Base-by-base conservation (phyloP, 2,888 invertebrate species). In the Amorpha juglandis region DNA sequence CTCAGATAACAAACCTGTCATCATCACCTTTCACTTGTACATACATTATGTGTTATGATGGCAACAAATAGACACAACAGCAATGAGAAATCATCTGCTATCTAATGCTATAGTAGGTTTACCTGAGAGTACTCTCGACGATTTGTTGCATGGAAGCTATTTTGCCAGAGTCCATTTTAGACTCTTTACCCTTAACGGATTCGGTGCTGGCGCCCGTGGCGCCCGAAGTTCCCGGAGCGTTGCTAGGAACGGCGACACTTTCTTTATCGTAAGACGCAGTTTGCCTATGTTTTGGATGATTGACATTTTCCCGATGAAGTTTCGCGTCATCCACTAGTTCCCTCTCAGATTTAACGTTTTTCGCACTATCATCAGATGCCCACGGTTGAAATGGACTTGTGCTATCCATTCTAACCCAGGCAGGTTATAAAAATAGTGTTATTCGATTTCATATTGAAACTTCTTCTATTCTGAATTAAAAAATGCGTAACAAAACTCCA, bases 71-170 rank as follows among this genome's bases (percentile, higher is more conserved):
- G 4, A 48, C 47, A n/a, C 27, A 63, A 47, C 52, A 55, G 52
- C 35, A 53, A 48, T 35, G 45, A 64, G 14, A 35, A 55, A 65
- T 58, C 38, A 58, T 21, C 38, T 45, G 62, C 27, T 47, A 53
- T 52, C 27, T 53, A 47, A 16, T 27, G 42, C 16, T 52, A 35
- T 48, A 65, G 55, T 19, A 42, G 53, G 69, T 67, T 78, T 92
- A 95, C 95, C 95, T 95, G 80, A 95, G 93, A 79, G 95, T 94
- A 82, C 95, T 95, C 82, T 95, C 95, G 74, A 95, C 94, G 83
- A 95, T 94, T 82, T 94, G 94, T 75, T 95, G 95, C 90, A 95
- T 94, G 70, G 92, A 92, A 80, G 90, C 86, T 81, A 92, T 86
- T 88, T 91, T 92, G 76, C 80, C 83, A 42, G 90, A 84, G 83